Conservation (phyloP, 2,888 invertebrate species). For the Plemyria rubiginata region DNA sequence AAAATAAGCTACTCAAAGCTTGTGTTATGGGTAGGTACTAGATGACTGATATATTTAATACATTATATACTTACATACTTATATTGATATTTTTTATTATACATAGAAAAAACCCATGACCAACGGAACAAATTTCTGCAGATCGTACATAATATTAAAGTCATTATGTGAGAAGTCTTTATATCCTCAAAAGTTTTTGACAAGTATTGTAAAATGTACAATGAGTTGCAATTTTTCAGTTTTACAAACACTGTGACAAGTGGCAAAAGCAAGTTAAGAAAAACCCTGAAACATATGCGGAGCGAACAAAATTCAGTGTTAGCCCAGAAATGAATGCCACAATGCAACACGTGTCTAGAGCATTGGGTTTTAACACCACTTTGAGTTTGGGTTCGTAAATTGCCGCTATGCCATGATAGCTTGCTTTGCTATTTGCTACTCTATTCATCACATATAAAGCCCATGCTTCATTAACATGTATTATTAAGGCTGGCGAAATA, state of each 20-base stretch:
- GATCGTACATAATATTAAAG: too few species aligned
- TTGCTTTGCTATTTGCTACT: slow-evolving; percentile 67
- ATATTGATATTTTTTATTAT: too few species aligned
- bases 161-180: too few species aligned
- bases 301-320: slow-evolving; percentile 82
- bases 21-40: too few species aligned
- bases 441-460: neutral
- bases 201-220: slow-evolving; percentile 22
- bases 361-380: slow-evolving; percentile 83
- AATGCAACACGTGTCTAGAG: slow-evolving; percentile 84
- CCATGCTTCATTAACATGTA: neutral
- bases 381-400: slow-evolving; percentile 80
- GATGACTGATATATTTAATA: too few species aligned
- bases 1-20: too few species aligned
- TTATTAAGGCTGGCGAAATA: too few species aligned
- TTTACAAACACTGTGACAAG: slow-evolving; percentile 90
- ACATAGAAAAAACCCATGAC: too few species aligned
- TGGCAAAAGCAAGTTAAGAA: slow-evolving; percentile 89
- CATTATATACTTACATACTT: too few species aligned
- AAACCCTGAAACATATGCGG: slow-evolving; percentile 86
- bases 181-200: neutral
- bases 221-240: slow-evolving; percentile 85
- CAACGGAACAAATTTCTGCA: too few species aligned
- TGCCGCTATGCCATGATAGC: slow-evolving; percentile 35
- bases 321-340: slow-evolving; percentile 84